phyloP scores from a whole-genome alignment of 2,888 invertebrate genomes.

The Eilema sororculum region DNA sequence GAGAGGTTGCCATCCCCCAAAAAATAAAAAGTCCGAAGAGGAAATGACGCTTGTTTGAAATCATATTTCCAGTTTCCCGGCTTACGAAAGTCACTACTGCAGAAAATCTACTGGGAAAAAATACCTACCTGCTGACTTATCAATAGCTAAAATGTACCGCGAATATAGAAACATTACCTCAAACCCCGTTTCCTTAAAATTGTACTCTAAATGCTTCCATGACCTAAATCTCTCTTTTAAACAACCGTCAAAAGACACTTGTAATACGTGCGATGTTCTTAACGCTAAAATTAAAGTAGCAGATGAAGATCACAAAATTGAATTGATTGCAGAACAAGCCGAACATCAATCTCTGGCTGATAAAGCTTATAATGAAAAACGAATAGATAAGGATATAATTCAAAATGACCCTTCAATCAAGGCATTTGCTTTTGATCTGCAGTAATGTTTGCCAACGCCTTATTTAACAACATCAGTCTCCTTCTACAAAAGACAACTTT shows the following conservation, averaged over 20 bases:
- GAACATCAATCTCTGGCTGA: background rate
- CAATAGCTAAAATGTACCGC: constrained; percentile 39
- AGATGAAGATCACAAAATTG: too few species aligned
- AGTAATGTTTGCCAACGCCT: constrained; percentile 42
- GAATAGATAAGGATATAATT: background rate
- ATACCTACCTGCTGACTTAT: constrained; percentile 38
- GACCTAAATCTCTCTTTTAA: constrained; percentile 32
- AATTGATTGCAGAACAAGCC: too few species aligned
- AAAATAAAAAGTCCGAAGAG: constrained; percentile 31
- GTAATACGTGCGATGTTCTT: too few species aligned
- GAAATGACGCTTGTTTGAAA: constrained; percentile 25
- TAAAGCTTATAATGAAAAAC: background rate
- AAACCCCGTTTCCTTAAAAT: constrained; percentile 38
- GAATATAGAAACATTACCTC: constrained; percentile 30
- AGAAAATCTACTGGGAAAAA: constrained; percentile 35
- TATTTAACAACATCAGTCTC: constrained; percentile 25
- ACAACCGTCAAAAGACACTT: too few species aligned
- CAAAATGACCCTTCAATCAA: background rate
- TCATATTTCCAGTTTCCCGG: constrained; percentile 27
- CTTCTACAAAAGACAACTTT: constrained; percentile 42
- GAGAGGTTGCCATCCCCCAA: constrained; percentile 33
- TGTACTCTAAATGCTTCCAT: constrained; percentile 37
- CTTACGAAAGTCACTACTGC: too few species aligned
- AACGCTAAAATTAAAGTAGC: too few species aligned
- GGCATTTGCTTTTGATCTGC: constrained; percentile 35